These are phyloP conservation scores for Mythimna pallens DNA, from an alignment of 2,888 invertebrate species.

Conservation along the genomic window DNA sequence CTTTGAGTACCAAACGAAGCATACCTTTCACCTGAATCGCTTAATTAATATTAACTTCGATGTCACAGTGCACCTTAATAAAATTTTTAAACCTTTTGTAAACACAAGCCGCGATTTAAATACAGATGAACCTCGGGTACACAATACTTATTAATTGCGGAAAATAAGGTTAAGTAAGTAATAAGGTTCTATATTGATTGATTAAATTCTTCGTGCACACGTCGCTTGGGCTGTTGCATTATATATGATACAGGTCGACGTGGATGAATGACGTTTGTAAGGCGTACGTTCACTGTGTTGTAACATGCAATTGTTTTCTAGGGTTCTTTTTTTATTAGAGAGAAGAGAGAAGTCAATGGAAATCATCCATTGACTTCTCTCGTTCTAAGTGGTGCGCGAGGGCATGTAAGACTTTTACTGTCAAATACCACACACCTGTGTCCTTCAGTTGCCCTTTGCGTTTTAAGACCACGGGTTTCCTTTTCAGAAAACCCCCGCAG, in stretches of 20 bases:
- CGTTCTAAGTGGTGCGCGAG: no score
- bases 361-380: no score
- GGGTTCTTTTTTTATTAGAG: no score
- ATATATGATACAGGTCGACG: constrained; percentile 23
- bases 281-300: constrained; percentile 1
- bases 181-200: constrained; percentile 48
- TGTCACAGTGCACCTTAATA: constrained; percentile 67
- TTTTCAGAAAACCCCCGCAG: no score
- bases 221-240: constrained; percentile 8
- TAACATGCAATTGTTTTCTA: constrained; percentile 6
- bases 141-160: constrained; percentile 35
- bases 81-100: constrained; percentile 49
- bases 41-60: constrained; percentile 73
- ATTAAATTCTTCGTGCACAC: constrained; percentile 6
- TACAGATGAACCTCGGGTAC: constrained; percentile 3
- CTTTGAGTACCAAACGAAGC: constrained; percentile 40
- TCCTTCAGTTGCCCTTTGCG: no score
- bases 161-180: constrained; percentile 28
- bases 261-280: constrained; percentile 3
- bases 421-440: no score
- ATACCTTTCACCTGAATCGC: constrained; percentile 60
- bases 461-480: no score
- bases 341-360: no score
- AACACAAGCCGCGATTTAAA: constrained; percentile 7
- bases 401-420: no score